Conservation (phyloP, 2,797 vertebrate genomes). For the Decapterus maruadsi region DNA sequence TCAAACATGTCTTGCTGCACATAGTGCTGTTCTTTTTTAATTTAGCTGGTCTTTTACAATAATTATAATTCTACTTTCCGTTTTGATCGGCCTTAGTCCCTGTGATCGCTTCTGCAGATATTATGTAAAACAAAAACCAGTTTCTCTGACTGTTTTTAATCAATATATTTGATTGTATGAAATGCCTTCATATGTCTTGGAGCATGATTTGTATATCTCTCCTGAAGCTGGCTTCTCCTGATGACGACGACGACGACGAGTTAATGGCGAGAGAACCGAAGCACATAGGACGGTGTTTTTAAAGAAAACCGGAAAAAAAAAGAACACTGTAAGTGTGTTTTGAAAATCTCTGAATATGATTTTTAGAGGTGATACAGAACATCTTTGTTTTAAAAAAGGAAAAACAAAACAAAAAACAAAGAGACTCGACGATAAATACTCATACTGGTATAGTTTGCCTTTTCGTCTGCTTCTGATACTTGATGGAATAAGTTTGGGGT, state of each 20-base stretch:
- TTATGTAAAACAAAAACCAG: constrained; percentile 53
- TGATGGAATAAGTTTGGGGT: constrained; percentile 46
- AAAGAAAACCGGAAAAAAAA: constrained; percentile 28
- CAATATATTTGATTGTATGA: constrained; percentile 77
- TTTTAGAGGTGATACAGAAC: constrained; percentile 32
- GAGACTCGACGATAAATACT: constrained; percentile 14
- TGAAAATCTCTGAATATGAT: constrained; percentile 58
- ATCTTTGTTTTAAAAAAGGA: constrained; percentile 42
- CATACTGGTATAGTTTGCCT: constrained; percentile 23
- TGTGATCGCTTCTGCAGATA: constrained; percentile 70
- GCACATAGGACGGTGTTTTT: constrained; percentile 62
- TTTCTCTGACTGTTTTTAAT: constrained; percentile 76
- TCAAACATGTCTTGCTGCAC: constrained; percentile 62
- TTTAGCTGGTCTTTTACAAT: constrained; percentile 54
- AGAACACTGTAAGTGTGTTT: constrained; percentile 45
- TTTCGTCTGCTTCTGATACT: constrained; percentile 63
- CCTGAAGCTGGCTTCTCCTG: constrained; percentile 67
- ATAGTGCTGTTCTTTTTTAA: constrained; percentile 53
- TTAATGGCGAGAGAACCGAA: constrained; percentile 42
- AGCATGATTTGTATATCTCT: constrained; percentile 78
- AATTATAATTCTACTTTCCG: constrained; percentile 29
- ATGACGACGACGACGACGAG: constrained; percentile 46
- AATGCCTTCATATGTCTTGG: constrained; percentile 78
- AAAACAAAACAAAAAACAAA: background rate
- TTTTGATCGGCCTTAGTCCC: constrained; percentile 65